A percentile compares a stretch with the other conserved stretches of the same genome.
phyloP scores from a whole-genome alignment of 2,888 invertebrate genomes.

The Phyllotreta cruciferae region DNA sequence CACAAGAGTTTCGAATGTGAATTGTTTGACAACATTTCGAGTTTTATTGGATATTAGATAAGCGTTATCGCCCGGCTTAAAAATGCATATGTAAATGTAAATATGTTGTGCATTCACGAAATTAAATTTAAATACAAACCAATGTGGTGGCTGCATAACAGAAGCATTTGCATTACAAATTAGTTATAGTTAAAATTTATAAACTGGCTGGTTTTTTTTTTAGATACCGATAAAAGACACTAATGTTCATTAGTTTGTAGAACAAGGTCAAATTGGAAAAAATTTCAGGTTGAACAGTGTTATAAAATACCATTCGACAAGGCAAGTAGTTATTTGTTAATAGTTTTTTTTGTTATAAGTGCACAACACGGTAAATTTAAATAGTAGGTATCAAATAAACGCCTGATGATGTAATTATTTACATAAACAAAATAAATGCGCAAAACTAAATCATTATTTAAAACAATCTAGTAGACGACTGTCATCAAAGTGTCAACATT shows the following conservation, averaged over 20 bases:
- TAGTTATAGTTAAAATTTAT: no score
- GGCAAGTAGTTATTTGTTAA: no score
- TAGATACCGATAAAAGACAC: no score
- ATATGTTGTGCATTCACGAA: no score
- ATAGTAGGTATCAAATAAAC: not conserved
- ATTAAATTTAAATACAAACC: no score
- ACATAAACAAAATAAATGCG: constrained; percentile 40
- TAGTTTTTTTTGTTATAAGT: not conserved
- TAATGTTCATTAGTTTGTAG: constrained; percentile 2
- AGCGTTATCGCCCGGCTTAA: no score
- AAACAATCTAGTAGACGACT: not conserved
- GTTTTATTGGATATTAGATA: no score
- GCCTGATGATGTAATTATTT: constrained; percentile 41
- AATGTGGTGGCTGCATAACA: no score
- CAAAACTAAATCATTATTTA: constrained; percentile 32
- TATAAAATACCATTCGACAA: not conserved
- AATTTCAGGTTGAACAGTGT: not conserved
- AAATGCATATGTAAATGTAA: no score
- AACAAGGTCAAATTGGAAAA: constrained; percentile 17
- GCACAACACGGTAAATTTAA: not conserved
- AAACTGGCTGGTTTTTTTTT: no score
- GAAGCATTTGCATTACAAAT: no score
- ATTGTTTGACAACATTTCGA: no score
- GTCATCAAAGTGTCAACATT: constrained; percentile 13
- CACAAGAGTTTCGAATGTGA: not conserved